Base-by-base conservation (phyloP, 2,888 invertebrate species). In the Onthophagus sagittarius region DNA sequence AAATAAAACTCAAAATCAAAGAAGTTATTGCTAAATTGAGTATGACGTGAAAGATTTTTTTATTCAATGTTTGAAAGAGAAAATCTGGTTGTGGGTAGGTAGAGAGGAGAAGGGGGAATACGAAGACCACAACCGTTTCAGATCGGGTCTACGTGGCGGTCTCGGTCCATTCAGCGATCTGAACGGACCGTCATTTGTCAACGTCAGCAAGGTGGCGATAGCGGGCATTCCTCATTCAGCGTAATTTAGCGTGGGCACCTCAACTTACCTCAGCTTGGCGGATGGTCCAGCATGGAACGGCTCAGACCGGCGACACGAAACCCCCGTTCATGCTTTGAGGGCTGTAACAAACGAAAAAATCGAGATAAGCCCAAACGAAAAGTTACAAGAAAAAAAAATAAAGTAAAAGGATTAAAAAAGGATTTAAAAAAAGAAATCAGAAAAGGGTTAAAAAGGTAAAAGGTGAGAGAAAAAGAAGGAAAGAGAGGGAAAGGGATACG, bases 121-220 rank as follows among this genome's bases (percentile, higher is more conserved):
- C 39, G 39, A 53, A 53, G 39, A 53, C 39, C 39, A 11, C 39
- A 53, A 11, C 39, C 39, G 39, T 7, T 11, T 53, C 39, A 53
- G 39, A 53, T 53, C 39, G 39, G 11, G 9, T 67, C 67, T 32
- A 32, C n/a, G 31, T 14, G 67, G 85, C 86, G 86, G 86, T 87
- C 64, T 23, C 73, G 71, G 88, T 87, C 86, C 87, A 90, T 88
- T 88, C 88, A 87, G 87, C 85, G 92, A 92, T 92, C 89, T 88
- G 89, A 90, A 92, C 92, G 91, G 90, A 86, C 86, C 86, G 87
- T 90, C 91, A 92, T 92, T 92, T 91, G 91, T 92, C 92, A 92
- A 89, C 91, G 92, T 92, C 92, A 89, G 80, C 81, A 79, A 85
- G 85, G 86, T 85, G 85, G 85, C 85, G 85, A 85, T 85, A 85